Conservation (phyloP, 2,113 vertebrate species). For the Condylura cristata region DNA sequence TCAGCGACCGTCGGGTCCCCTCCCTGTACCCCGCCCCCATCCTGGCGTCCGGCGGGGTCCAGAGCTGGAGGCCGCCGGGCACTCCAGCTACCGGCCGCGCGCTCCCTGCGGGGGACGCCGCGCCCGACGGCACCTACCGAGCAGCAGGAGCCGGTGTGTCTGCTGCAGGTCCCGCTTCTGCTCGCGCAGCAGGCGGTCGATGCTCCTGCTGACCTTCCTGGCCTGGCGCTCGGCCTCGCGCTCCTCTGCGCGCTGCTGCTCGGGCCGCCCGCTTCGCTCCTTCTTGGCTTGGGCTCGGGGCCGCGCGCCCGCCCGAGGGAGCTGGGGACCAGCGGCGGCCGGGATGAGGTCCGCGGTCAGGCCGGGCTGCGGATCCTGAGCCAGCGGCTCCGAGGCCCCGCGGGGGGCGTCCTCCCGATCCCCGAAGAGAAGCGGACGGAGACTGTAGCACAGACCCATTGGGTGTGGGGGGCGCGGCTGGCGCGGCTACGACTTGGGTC, state of each 20-base stretch:
- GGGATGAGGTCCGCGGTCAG: slow-evolving; percentile 82
- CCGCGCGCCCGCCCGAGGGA: slow-evolving; percentile 74
- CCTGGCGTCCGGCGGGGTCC: no score
- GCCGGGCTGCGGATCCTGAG: slow-evolving; percentile 78
- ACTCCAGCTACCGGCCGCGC: no score
- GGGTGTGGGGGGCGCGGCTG: neutral
- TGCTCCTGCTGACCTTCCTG: slow-evolving; percentile 94
- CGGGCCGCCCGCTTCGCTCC: slow-evolving; percentile 85
- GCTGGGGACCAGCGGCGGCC: slow-evolving; percentile 68
- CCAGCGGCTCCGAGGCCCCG: slow-evolving; percentile 87
- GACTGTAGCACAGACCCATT: slow-evolving; percentile 98
- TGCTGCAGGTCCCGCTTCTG: slow-evolving; percentile 95
- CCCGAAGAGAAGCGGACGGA: slow-evolving; percentile 96
- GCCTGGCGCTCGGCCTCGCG: slow-evolving; percentile 95
- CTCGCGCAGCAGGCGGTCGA: slow-evolving; percentile 93
- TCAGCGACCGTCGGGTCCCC: neutral
- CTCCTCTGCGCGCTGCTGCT: slow-evolving; percentile 90
- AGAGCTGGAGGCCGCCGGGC: no score
- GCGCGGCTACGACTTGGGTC: neutral
- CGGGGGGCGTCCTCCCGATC: slow-evolving; percentile 90
- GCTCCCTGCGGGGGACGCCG: neutral
- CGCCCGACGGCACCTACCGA: slow-evolving; percentile 88
- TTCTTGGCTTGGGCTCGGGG: slow-evolving; percentile 58
- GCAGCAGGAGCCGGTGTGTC: slow-evolving; percentile 95
- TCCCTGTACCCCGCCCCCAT: no score